Conservation (phyloP, 2,888 invertebrate species). For the Hypolimnas misippus region DNA sequence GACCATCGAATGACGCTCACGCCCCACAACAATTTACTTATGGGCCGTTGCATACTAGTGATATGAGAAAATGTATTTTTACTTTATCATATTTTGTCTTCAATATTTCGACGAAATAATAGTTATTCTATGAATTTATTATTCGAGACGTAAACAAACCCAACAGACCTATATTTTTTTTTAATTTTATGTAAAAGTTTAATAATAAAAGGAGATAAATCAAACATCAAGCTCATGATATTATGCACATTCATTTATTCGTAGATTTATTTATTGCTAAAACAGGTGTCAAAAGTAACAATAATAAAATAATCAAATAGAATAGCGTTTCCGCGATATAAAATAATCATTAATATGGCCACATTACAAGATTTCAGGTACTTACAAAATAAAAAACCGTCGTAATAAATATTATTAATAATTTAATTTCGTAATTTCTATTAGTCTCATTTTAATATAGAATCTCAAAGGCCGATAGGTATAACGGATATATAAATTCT, state of each 20-base stretch:
- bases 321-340: constrained; percentile 58
- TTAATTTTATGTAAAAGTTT: too few species aligned
- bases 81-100: too few species aligned
- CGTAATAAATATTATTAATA: constrained; percentile 75
- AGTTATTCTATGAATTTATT: too few species aligned
- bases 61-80: too few species aligned
- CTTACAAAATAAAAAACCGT: constrained; percentile 69
- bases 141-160: too few species aligned
- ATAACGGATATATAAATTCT: constrained; percentile 49
- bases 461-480: constrained; percentile 72
- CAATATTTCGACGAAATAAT: too few species aligned
- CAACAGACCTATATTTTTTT: too few species aligned
- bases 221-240: constrained; percentile 51
- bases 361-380: constrained; percentile 82
- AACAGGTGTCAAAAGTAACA: constrained; percentile 75
- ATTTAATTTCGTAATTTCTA: constrained; percentile 77
- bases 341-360: constrained; percentile 78
- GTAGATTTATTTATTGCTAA: constrained; percentile 64
- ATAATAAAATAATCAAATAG: constrained; percentile 59
- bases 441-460: constrained; percentile 72
- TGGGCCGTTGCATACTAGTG: too few species aligned
- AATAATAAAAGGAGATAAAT: constrained; percentile 29
- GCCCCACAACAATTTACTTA: too few species aligned
- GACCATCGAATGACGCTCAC: too few species aligned
- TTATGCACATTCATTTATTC: constrained; percentile 79